Percentiles rank a stretch among this genome's conserved stretches.
Evolutionary conservation across 1,140 invertebrate species (phyloP).

Genomic region (Reticulitermes speratus): DNA sequence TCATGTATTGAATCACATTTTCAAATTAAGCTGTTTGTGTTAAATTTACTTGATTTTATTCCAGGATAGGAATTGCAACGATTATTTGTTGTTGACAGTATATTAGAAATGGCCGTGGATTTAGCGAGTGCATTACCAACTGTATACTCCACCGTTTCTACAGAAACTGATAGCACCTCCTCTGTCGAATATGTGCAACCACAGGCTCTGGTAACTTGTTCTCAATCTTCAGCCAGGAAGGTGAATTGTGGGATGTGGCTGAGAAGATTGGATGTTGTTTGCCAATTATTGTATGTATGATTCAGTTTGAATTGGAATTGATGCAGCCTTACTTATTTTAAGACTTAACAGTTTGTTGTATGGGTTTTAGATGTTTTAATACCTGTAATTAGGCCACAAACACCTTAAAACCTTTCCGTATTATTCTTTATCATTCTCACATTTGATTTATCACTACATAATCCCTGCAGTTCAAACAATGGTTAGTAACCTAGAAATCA

Average conservation of each 20-base stretch:
- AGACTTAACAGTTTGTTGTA: too few relatives aligned
- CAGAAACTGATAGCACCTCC: not conserved
- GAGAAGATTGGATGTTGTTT: conserved; percentile 38
- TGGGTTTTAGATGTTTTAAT: too few relatives aligned
- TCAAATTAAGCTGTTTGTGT: too few relatives aligned
- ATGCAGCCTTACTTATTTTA: too few relatives aligned
- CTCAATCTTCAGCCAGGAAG: not conserved
- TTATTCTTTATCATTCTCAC: too few relatives aligned
- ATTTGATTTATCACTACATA: too few relatives aligned
- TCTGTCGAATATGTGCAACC: conserved; percentile 6
- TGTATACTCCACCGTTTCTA: not conserved
- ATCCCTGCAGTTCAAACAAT: too few relatives aligned
- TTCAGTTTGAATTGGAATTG: too few relatives aligned
- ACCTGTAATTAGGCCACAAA: too few relatives aligned
- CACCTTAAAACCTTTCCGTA: too few relatives aligned
- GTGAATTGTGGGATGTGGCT: conserved; percentile 24
- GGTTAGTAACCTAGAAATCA: too few relatives aligned
- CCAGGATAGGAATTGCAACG: not conserved
- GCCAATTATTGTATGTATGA: conserved; percentile 26
- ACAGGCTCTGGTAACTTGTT: not conserved
- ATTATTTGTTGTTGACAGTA: not conserved
- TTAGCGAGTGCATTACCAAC: not conserved
- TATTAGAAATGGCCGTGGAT: not conserved
- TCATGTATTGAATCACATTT: too few relatives aligned
- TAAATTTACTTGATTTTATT: not conserved